These are phyloP conservation scores for Chiloscyllium punctatum DNA, from an alignment of 2,797 vertebrate species.

Conservation along the genomic window DNA sequence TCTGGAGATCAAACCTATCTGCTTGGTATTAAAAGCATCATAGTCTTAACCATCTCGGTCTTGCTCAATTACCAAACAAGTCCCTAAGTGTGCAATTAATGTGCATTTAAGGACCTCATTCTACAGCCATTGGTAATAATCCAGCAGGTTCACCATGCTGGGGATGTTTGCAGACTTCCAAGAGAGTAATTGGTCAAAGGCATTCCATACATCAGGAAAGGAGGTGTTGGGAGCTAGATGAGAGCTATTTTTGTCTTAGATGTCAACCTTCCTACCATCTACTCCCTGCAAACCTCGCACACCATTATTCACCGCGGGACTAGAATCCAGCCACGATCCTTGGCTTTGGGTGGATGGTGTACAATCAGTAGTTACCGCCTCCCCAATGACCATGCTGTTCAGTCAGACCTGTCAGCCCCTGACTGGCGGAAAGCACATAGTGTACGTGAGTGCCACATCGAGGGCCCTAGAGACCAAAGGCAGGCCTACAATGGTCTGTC, in stretches of 20 bases:
- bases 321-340: background rate
- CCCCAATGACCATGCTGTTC: background rate
- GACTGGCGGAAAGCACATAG: too few relatives aligned
- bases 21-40: too few relatives aligned
- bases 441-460: too few relatives aligned
- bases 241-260: too few relatives aligned
- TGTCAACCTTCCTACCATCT: background rate
- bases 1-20: too few relatives aligned
- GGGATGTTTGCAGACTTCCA: background rate
- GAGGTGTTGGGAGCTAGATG: background rate
- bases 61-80: background rate
- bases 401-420: too few relatives aligned
- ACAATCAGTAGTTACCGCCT: background rate
- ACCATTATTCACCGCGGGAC: background rate
- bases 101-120: background rate
- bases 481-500: background rate
- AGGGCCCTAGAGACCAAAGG: background rate
- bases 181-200: background rate
- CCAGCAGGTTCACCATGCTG: background rate
- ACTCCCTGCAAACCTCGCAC: background rate
- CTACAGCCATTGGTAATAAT: background rate
- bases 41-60: too few relatives aligned
- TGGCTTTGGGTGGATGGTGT: too few relatives aligned
- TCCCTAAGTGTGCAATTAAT: background rate
- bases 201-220: background rate